Conservation (phyloP, 2,888 invertebrate genomes). For the Cephus nigrinus region DNA sequence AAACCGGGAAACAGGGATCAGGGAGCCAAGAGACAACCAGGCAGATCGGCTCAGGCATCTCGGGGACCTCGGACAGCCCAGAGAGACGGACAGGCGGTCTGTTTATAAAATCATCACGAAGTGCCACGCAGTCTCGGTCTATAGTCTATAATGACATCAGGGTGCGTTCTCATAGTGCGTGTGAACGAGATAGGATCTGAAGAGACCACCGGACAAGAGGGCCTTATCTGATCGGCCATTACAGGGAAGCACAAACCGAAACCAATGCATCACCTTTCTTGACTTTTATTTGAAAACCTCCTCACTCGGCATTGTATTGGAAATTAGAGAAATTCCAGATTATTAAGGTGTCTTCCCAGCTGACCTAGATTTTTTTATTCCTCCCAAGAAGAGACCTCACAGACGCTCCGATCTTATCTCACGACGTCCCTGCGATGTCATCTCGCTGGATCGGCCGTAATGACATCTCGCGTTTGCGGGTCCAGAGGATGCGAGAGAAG, state of each 20-base stretch:
- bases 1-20: too few species aligned
- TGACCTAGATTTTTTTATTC: constrained; percentile 23
- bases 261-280: constrained; percentile 43
- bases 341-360: constrained; percentile 15
- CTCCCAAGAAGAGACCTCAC: constrained; percentile 29
- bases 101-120: constrained; percentile 4
- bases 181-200: constrained; percentile 38
- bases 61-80: neutral
- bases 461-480: too few species aligned
- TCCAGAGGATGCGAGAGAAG: neutral
- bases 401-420: constrained; percentile 18
- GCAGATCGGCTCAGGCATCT: too few species aligned
- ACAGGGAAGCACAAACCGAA: constrained; percentile 43
- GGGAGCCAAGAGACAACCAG: too few species aligned
- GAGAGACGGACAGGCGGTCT: neutral
- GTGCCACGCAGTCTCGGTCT: constrained; percentile 14
- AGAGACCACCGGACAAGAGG: constrained; percentile 44
- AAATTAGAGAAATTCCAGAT: constrained; percentile 17
- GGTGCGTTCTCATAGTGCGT: constrained; percentile 29
- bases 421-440: too few species aligned
- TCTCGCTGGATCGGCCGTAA: too few species aligned
- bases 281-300: constrained; percentile 41
- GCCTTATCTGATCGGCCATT: constrained; percentile 56
- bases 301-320: constrained; percentile 9
- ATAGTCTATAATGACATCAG: constrained; percentile 48